These are phyloP conservation scores for Rhorus exstirpatorius DNA, from an alignment of 2,888 invertebrate genomes.

Conservation along the genomic window DNA sequence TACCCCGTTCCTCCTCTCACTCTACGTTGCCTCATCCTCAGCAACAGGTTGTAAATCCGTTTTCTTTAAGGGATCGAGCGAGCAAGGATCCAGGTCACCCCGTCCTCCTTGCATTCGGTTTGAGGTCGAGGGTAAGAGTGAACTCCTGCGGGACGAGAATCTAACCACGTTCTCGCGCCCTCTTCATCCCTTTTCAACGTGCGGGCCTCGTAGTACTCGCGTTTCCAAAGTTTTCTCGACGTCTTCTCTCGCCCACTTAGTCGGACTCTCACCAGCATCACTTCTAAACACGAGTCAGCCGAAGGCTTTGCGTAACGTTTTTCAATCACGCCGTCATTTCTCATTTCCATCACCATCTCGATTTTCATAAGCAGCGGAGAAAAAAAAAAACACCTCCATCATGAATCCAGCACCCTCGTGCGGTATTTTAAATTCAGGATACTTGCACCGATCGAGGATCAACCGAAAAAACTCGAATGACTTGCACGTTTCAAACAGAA, in stretches of 20 bases:
- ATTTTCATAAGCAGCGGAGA: not conserved
- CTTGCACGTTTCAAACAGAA: conserved; percentile 45
- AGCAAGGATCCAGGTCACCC: conserved; percentile 55
- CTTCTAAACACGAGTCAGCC: conserved; percentile 80
- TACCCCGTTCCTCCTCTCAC: conserved; percentile 45
- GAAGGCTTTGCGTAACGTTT: conserved; percentile 82
- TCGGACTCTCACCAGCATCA: conserved; percentile 51
- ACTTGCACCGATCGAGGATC: conserved; percentile 23
- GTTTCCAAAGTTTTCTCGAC: conserved; percentile 64
- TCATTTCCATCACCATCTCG: conserved; percentile 67
- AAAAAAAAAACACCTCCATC: conserved; percentile 69
- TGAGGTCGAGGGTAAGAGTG: conserved; percentile 83
- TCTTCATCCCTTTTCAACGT: conserved; percentile 71
- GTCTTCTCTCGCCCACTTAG: conserved; percentile 65
- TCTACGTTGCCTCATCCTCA: conserved; percentile 71
- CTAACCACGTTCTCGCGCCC: conserved; percentile 69
- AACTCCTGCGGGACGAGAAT: conserved; percentile 82
- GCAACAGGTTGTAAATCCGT: conserved; percentile 86
- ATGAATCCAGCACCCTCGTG: conserved; percentile 13
- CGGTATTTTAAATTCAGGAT: conserved; percentile 26
- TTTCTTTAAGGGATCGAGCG: conserved; percentile 69
- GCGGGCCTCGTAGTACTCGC: conserved; percentile 63
- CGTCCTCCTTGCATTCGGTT: conserved; percentile 78
- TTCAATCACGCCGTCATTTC: conserved; percentile 82
- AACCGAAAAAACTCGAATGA: conserved; percentile 49